These are phyloP conservation scores for Tachina lurida DNA, from an alignment of 2,888 invertebrate species.

Conservation along the genomic window DNA sequence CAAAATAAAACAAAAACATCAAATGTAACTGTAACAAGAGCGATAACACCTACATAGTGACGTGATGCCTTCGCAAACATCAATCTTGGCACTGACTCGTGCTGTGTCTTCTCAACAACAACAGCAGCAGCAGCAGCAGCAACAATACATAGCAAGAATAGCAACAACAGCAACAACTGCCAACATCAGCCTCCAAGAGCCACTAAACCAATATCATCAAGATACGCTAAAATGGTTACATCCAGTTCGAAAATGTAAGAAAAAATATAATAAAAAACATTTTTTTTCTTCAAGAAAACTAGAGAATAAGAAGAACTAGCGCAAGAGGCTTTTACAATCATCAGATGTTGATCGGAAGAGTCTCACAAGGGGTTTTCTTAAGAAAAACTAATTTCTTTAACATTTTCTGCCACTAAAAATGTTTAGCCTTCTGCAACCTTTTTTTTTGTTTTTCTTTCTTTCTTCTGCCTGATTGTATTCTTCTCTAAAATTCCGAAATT, in stretches of 20 bases:
- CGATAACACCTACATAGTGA: conserved; percentile 80
- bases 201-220: conserved; percentile 68
- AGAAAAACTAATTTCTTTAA: conserved; percentile 67
- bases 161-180: not conserved
- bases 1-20: conserved; percentile 17
- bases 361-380: conserved; percentile 63
- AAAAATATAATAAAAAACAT: conserved; percentile 1
- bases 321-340: conserved; percentile 58
- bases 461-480: conserved; percentile 45
- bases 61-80: conserved; percentile 69
- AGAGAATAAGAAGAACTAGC: conserved; percentile 55
- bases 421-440: conserved; percentile 62
- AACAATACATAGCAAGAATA: no score
- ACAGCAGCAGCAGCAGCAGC: conserved; percentile 1
- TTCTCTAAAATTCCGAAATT: conserved; percentile 61
- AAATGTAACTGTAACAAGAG: conserved; percentile 67
- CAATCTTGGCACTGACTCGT: conserved; percentile 66
- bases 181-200: conserved; percentile 28
- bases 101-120: conserved; percentile 60
- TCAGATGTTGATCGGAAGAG: conserved; percentile 68
- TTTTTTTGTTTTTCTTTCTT: conserved; percentile 24
- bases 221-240: conserved; percentile 60
- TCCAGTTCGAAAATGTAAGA: conserved; percentile 45
- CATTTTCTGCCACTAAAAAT: conserved; percentile 61
- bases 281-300: conserved; percentile 26